phyloP scores from a whole-genome alignment of 2,888 invertebrate genomes.

The Leptothorax acervorum region DNA sequence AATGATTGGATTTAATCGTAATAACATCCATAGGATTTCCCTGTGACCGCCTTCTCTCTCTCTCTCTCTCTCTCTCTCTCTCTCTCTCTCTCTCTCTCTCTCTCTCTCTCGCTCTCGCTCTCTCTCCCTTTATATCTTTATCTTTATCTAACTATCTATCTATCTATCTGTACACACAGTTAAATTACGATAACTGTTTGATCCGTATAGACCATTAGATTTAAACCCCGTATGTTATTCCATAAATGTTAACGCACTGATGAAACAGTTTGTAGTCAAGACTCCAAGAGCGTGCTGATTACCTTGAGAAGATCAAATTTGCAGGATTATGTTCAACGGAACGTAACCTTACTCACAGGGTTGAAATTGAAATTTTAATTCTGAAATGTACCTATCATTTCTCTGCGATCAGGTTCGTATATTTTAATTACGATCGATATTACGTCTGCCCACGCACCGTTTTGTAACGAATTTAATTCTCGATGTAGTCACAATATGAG shows the following conservation, averaged over 20 bases:
- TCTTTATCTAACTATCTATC: no score
- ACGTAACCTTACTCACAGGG: constrained; percentile 23
- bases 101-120: background rate
- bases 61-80: background rate
- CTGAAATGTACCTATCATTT: background rate
- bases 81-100: background rate
- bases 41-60: background rate
- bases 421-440: constrained; percentile 25
- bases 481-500: background rate
- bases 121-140: no score
- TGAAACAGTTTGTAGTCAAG: constrained; percentile 10
- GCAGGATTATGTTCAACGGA: constrained; percentile 18
- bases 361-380: constrained; percentile 23
- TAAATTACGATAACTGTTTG: constrained; percentile 33
- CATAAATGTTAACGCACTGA: constrained; percentile 25
- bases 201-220: constrained; percentile 27
- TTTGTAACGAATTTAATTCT: background rate
- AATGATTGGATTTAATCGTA: background rate
- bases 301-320: constrained; percentile 39
- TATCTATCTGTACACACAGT: no score
- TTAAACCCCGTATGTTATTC: constrained; percentile 27
- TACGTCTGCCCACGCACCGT: background rate
- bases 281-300: constrained; percentile 2
- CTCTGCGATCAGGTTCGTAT: background rate
- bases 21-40: constrained; percentile 11